Conservation (phyloP, 2,113 vertebrate species). For the Tachycineta bicolor region DNA sequence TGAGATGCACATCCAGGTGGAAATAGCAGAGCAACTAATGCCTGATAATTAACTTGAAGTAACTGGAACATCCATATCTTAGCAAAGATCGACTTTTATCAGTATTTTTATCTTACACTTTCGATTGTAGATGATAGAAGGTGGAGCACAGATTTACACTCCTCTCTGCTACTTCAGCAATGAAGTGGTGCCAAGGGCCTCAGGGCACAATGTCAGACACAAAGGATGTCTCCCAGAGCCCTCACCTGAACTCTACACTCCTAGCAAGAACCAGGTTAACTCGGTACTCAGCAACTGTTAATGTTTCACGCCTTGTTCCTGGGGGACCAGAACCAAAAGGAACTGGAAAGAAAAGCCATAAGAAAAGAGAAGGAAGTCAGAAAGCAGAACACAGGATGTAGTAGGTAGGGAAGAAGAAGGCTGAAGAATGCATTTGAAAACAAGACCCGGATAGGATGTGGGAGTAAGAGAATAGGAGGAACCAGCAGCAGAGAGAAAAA, state of each 20-base stretch:
- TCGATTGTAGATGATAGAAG: background rate
- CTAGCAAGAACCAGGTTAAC: background rate
- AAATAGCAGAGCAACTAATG: background rate
- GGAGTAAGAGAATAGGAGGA: constrained; percentile 57
- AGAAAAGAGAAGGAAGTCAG: constrained; percentile 45
- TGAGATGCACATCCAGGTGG: rapidly evolving
- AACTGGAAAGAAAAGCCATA: constrained; percentile 31
- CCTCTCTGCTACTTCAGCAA: background rate
- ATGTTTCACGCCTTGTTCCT: background rate
- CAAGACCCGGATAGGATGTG: background rate
- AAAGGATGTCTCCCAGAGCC: background rate
- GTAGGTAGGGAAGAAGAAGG: constrained; percentile 49
- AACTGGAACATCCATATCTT: background rate
- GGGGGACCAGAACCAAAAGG: background rate
- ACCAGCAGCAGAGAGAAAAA: constrained; percentile 34
- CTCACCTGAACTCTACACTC: constrained; percentile 5
- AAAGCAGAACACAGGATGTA: constrained; percentile 53
- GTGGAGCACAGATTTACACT: background rate
- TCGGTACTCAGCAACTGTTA: background rate
- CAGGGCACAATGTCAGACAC: rapidly evolving
- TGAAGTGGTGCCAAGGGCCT: background rate
- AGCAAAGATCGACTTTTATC: background rate
- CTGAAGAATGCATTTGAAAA: constrained; percentile 49
- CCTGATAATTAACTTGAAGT: background rate
- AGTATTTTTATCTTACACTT: background rate